Percentiles rank a stretch among this genome's conserved stretches.
These are phyloP conservation scores for Coecobrya sp. DNA, from an alignment of 2,888 invertebrate genomes.

Conservation along the genomic window DNA sequence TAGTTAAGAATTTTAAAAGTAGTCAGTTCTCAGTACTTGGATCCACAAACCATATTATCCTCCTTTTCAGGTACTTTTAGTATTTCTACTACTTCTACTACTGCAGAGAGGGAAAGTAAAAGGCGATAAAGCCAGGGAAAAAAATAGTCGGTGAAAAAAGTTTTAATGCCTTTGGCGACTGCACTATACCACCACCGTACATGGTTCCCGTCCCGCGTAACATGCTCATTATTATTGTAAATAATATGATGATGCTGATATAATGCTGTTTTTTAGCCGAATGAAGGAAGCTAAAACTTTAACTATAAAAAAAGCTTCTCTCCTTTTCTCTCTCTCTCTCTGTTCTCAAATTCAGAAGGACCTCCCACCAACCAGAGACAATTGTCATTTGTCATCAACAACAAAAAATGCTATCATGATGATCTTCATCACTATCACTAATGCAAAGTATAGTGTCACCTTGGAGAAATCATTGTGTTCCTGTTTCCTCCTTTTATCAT, in stretches of 20 bases:
- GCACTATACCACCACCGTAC: background rate
- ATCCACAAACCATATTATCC: background rate
- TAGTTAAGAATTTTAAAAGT: background rate
- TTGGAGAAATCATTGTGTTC: slow-evolving; percentile 23
- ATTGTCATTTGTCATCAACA: background rate
- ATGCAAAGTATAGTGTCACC: background rate
- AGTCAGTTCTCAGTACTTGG: background rate
- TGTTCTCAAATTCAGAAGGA: background rate
- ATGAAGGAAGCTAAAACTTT: background rate
- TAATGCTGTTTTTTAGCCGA: background rate
- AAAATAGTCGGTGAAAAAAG: background rate
- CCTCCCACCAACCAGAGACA: background rate
- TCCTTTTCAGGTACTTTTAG: background rate
- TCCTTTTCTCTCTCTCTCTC: too few relatives aligned
- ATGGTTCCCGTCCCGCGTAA: background rate
- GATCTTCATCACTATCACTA: background rate
- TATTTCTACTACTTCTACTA: background rate
- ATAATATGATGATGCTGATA: background rate
- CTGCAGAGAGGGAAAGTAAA: background rate
- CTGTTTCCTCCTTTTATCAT: background rate
- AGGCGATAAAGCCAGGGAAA: background rate
- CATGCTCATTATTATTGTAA: background rate
- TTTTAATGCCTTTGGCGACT: slow-evolving; percentile 13
- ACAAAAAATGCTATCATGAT: background rate
- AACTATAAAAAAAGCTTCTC: background rate